Conservation (phyloP, 2,888 invertebrate genomes). For the Brachypalpus laphriformis region DNA sequence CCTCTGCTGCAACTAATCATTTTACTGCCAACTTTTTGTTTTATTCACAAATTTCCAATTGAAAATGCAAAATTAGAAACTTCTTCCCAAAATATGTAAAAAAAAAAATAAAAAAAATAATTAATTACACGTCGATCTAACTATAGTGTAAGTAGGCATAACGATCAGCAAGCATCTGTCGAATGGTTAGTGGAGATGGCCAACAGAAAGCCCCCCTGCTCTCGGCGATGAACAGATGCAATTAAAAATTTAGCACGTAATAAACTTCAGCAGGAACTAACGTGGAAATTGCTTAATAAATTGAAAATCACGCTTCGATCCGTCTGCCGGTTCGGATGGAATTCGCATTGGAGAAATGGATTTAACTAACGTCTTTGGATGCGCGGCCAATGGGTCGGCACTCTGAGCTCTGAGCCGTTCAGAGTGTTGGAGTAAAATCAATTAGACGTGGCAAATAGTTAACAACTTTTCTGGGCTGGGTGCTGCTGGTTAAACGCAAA, state of each 20-base stretch:
- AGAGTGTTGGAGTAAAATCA: neutral
- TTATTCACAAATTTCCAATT: neutral
- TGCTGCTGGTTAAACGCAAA: neutral
- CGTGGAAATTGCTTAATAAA: constrained; percentile 48
- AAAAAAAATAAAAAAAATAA: neutral
- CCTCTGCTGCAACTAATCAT: neutral
- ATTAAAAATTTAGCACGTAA: constrained; percentile 56
- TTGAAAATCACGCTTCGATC: constrained; percentile 32
- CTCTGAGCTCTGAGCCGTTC: too few species aligned
- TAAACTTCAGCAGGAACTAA: constrained; percentile 44
- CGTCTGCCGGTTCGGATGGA: neutral
- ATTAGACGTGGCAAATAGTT: neutral
- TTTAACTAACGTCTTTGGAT: neutral
- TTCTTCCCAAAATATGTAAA: neutral
- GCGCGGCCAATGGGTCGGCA: neutral
- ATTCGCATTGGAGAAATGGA: neutral
- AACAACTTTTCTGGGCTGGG: neutral
- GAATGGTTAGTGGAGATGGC: neutral
- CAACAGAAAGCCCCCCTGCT: constrained; percentile 9
- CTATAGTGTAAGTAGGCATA: neutral
- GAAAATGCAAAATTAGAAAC: neutral
- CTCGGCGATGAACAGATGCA: constrained; percentile 11
- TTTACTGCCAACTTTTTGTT: neutral
- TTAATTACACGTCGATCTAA: neutral
- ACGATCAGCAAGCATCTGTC: neutral